Evolutionary conservation across 2,797 vertebrate genomes (phyloP).

Genomic region (Pipistrellus nathusii): DNA sequence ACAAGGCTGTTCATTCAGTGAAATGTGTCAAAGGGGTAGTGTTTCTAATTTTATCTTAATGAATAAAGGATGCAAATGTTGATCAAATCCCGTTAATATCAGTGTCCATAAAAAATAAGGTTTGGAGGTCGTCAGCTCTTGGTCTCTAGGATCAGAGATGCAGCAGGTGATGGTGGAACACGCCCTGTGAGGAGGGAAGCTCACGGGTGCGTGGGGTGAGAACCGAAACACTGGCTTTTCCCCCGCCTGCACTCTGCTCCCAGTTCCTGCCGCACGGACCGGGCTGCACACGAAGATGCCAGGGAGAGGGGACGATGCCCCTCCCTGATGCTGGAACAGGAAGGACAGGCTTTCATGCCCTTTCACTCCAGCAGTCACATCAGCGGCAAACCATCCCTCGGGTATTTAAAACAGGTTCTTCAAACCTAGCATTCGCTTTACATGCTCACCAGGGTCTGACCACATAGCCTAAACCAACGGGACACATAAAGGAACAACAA

Average conservation of each 20-base stretch:
- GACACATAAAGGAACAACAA: not conserved
- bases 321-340: not conserved
- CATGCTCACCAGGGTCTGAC: constrained; percentile 40
- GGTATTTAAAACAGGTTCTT: not conserved
- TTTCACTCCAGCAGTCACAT: constrained; percentile 1
- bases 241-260: not conserved
- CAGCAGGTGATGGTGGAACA: not conserved
- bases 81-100: not conserved
- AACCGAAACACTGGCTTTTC: not conserved
- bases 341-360: constrained; percentile 59
- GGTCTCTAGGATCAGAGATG: not conserved
- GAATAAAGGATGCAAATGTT: not conserved
- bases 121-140: not conserved
- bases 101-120: fast-evolving
- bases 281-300: not conserved
- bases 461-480: not conserved
- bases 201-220: not conserved
- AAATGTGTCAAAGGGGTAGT: not conserved
- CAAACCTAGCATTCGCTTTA: not conserved
- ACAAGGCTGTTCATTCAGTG: not conserved
- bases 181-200: not conserved
- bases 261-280: not conserved
- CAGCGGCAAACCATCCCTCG: not conserved
- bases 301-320: not conserved
- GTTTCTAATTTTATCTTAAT: not conserved